Evolutionary conservation across 2,113 vertebrate genomes (phyloP).

Genomic region (Apeltes quadracus): DNA sequence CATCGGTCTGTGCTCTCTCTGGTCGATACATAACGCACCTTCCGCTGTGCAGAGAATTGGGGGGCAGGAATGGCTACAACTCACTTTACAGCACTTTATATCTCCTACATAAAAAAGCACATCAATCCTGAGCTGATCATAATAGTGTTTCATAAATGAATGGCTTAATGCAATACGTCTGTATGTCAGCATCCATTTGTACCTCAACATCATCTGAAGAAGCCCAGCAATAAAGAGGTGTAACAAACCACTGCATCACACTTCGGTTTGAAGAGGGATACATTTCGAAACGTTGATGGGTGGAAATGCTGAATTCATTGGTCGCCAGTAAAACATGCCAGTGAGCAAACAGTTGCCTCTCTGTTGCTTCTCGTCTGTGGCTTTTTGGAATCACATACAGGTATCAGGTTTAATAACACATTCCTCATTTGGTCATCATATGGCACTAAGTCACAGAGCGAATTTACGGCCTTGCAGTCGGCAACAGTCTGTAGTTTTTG

Average conservation of each 20-base stretch:
- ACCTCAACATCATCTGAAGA: constrained; percentile 35
- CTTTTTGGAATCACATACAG: constrained; percentile 55
- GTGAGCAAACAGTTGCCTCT: constrained; percentile 51
- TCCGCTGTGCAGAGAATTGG: neutral
- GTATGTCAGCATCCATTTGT: constrained; percentile 39
- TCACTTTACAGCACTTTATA: neutral
- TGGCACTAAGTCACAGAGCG: constrained; percentile 38
- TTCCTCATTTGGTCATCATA: constrained; percentile 59
- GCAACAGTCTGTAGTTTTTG: neutral
- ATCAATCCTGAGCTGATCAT: neutral
- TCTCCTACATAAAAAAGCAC: constrained; percentile 19
- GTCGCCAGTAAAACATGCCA: constrained; percentile 35
- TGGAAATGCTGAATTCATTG: constrained; percentile 47
- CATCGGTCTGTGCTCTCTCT: neutral
- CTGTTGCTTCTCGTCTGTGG: constrained; percentile 33
- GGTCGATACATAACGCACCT: neutral
- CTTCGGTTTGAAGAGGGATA: constrained; percentile 47
- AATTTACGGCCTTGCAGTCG: neutral
- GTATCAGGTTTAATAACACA: constrained; percentile 56
- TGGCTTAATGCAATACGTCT: neutral
- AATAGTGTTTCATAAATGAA: neutral
- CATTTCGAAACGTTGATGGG: constrained; percentile 32
- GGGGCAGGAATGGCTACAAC: neutral
- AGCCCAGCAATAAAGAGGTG: constrained; percentile 38
- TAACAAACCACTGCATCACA: constrained; percentile 47